These are phyloP conservation scores for Mustela lutreola DNA, from an alignment of 2,113 vertebrate genomes.

Conservation along the genomic window DNA sequence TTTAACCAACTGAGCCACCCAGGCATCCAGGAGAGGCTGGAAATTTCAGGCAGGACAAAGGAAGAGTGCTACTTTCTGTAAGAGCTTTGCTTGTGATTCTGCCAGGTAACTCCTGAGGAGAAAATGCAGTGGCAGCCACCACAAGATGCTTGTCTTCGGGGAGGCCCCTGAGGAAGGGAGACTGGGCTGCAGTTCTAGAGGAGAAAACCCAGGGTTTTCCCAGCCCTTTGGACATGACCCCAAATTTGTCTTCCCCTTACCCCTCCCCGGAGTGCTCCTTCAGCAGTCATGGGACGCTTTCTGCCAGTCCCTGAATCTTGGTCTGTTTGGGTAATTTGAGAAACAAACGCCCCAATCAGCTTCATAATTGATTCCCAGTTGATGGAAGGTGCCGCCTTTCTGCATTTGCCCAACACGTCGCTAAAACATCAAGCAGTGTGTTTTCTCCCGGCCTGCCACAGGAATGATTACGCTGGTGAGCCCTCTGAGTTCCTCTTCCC, in stretches of 20 bases:
- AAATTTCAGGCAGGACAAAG: neutral
- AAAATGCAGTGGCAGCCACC: neutral
- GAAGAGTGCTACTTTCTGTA: neutral
- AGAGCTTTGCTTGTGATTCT: neutral
- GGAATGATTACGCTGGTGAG: conserved; percentile 52
- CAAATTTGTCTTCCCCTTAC: accelerated
- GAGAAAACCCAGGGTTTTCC: neutral
- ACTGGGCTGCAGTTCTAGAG: neutral
- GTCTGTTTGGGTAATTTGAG: conserved; percentile 53
- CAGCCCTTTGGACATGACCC: neutral
- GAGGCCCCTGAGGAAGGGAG: neutral
- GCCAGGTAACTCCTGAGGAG: neutral
- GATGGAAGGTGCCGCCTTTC: conserved; percentile 57
- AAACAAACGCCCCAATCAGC: conserved; percentile 37
- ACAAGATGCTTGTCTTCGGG: neutral
- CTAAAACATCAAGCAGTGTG: conserved; percentile 9
- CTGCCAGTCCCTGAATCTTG: neutral
- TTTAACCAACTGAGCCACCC: too few species aligned
- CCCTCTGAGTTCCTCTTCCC: conserved; percentile 26
- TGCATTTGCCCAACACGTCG: neutral
- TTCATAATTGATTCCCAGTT: conserved; percentile 63
- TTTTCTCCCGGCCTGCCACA: conserved; percentile 56
- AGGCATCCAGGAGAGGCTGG: neutral
- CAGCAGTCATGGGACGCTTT: neutral
- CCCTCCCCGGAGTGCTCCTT: accelerated